Base-by-base conservation (phyloP, 2,797 vertebrate species). In the Dendrocincla tyrannina region DNA sequence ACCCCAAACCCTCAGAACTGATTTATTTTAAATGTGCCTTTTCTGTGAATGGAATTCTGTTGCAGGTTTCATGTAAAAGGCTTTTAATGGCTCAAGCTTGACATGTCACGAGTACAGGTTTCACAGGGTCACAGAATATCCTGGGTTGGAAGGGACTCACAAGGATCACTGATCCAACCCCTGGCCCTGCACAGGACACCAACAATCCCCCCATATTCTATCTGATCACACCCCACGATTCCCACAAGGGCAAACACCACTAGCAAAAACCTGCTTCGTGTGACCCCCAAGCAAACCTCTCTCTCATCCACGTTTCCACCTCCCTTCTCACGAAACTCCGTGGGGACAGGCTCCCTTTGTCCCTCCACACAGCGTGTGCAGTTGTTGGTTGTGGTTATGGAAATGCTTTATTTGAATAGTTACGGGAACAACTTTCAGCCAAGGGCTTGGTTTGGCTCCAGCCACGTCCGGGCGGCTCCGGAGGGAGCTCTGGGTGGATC, bases 131-230 rank as follows among this genome's bases (percentile, higher is more conserved):
- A 41, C 39, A 24, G 59, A 46, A 58, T 39, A 33, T 32, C 33
- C 72, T 3, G 33, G 52, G 44, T 0, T 78, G 59, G 33, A 47
- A 59, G 33, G 39, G 30, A 16, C 50, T 32, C 66, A 23, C 50
- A 14, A 11, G n/a, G 58, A 18, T 39, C 7, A 9, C 17, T 0
- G 0, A 33, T 44, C 24, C 70, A 44, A 0, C 17, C 33, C 37
- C 50, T 46, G 72, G 30, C 52, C 64, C 73, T 72, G 80, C 59
- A 23, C 37, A 66, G 56, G 37, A 27, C 30, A 32, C 25, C 44
- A 52, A 13, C 28, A 72, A 30, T 25, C 58, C 72, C 72, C 47
- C 5, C 0, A 2, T 2, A 2, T 47, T 22, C 73, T 14, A 4
- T 22, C n/a, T 15, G 39, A 77, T 30, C 58, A 4, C 39, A 52